Evolutionary conservation across 2,888 invertebrate species (phyloP).

Genomic region (Acronicta alni): DNA sequence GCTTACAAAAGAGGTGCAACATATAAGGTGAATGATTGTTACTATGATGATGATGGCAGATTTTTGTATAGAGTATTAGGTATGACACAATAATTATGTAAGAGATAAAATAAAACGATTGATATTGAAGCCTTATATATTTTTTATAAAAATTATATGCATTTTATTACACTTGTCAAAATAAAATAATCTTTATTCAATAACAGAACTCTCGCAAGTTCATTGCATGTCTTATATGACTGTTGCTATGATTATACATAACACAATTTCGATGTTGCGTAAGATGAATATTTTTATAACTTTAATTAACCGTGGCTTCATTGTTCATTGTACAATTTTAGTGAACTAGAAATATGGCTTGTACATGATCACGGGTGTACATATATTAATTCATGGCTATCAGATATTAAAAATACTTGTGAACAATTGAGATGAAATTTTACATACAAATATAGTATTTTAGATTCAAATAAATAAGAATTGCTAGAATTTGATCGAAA

Average conservation of each 20-base stretch:
- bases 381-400: conserved; percentile 60
- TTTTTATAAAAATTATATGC: conserved; percentile 86
- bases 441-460: conserved; percentile 37
- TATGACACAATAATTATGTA: conserved; percentile 76
- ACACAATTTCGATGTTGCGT: conserved; percentile 48
- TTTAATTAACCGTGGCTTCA: conserved; percentile 62
- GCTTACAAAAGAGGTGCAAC: conserved; percentile 90
- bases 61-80: conserved; percentile 95
- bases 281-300: conserved; percentile 64
- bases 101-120: conserved; percentile 73
- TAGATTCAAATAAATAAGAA: conserved; percentile 49
- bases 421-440: conserved; percentile 23
- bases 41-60: conserved; percentile 94
- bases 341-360: conserved; percentile 84
- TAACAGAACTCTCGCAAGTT: conserved; percentile 53
- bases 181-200: conserved; percentile 71
- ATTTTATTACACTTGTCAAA: conserved; percentile 81
- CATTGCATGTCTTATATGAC: conserved; percentile 66
- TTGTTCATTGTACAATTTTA: conserved; percentile 73
- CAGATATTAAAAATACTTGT: conserved; percentile 44
- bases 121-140: conserved; percentile 79
- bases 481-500: conserved; percentile 49
- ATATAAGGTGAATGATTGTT: conserved; percentile 94
- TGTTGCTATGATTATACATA: conserved; percentile 43
- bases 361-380: conserved; percentile 69